Conservation (phyloP, 2,797 vertebrate species). For the Numenius phaeopus region DNA sequence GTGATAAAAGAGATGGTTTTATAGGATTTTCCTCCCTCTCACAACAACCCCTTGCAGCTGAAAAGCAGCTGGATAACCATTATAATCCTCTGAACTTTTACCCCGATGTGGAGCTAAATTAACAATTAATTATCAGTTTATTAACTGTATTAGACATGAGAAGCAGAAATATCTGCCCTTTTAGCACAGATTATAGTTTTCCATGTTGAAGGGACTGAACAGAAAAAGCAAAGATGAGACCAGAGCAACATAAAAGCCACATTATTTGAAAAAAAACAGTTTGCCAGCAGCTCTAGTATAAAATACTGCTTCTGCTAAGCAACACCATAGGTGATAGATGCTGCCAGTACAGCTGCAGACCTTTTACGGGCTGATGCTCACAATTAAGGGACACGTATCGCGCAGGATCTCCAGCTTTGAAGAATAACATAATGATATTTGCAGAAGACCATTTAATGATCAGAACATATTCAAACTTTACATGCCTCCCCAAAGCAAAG, state of each 20-base stretch:
- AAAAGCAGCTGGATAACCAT: neutral
- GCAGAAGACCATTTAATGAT: neutral
- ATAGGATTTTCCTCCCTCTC: neutral
- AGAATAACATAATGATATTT: neutral
- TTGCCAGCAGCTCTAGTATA: neutral
- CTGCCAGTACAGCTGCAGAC: neutral
- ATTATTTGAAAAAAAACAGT: neutral
- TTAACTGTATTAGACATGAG: neutral
- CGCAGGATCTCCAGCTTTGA: neutral
- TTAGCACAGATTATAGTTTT: neutral
- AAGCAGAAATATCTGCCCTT: neutral
- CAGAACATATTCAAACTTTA: neutral
- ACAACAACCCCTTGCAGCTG: neutral
- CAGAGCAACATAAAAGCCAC: neutral
- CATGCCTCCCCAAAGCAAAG: neutral
- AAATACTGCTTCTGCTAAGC: neutral
- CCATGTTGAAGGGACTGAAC: neutral
- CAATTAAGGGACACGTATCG: accelerated
- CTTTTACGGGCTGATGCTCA: neutral
- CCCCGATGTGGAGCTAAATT: neutral
- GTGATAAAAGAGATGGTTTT: neutral
- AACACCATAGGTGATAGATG: neutral
- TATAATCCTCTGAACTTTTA: neutral
- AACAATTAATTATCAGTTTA: neutral
- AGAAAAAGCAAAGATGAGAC: neutral